These are phyloP conservation scores for Halesus radiatus DNA, from an alignment of 1,140 invertebrate species.

Conservation along the genomic window DNA sequence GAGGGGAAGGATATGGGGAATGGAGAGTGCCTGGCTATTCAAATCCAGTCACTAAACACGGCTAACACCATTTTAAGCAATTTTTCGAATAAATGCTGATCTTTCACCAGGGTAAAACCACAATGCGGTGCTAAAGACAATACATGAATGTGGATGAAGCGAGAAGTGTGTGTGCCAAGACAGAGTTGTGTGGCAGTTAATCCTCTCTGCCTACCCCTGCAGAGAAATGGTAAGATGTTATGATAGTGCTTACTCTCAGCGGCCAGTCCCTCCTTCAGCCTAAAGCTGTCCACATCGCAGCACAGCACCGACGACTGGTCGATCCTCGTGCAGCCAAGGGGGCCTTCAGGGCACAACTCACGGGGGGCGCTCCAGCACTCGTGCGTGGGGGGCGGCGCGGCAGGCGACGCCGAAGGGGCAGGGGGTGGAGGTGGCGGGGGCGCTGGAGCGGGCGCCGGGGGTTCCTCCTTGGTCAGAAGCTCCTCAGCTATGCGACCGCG, in stretches of 20 bases:
- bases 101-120: no score
- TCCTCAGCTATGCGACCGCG: constrained; percentile 48
- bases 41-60: no score
- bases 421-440: constrained; percentile 47
- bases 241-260: constrained; percentile 55
- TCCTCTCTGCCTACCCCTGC: no score
- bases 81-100: no score
- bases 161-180: no score
- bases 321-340: constrained; percentile 59
- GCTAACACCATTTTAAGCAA: no score
- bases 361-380: constrained; percentile 65
- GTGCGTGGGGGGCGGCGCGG: constrained; percentile 59
- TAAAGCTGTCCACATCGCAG: constrained; percentile 64
- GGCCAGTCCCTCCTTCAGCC: constrained; percentile 62
- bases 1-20: no score
- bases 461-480: constrained; percentile 42
- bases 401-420: background rate
- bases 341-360: constrained; percentile 60
- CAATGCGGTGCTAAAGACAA: no score
- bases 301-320: constrained; percentile 64
- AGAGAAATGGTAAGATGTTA: no score
- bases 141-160: no score
- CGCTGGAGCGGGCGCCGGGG: background rate
- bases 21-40: no score
- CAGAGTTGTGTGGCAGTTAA: no score